Base-by-base conservation (phyloP, 2,113 vertebrate species). In the Vulpes ferrilata region DNA sequence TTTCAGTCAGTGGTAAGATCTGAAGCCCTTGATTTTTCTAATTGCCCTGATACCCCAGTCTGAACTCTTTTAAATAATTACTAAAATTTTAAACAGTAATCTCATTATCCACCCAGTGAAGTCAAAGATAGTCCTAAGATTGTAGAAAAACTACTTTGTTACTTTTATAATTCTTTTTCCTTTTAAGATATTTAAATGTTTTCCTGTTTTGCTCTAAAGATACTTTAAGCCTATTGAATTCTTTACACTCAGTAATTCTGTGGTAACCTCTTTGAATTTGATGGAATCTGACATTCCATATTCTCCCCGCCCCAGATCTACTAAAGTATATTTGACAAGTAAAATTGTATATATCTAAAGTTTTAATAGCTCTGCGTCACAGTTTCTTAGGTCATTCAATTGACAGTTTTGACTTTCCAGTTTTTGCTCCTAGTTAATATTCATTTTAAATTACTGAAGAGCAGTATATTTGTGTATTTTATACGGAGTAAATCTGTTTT, bases 221-320 rank as follows among this genome's bases (percentile, higher is more conserved):
- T 71, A 93, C 48, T 73, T 73, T 65, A 91, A 97, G 32, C 57
- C 57, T 80, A 1, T 59, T 96, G 62, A 96, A 79, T 90, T 89
- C 69, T 90, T 93, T 84, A 85, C 60, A 55, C 32, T 85, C 69
- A 43, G 78, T 65, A 83, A 69, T 83, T 96, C 51, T 91, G 11
- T 96, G 64, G 19, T 89, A 88, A 80, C 30, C 59, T 82, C 73
- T 94, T 92, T 62, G 57, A 84, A 62, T 96, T 91, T 95, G 25
- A 43, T 88, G 65, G 71, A 96, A 32, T 88, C 55, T 88, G 57
- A 78, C 59, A 59, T 51, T 93, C 20, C 10, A 32, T 95, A 59
- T 55, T 69, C 7, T 59, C 25, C 67, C 16, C 32, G 43, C 43
- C n/a, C 88, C 48, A 67, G 48, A 16, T 67, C 67, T 55, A 67